Evolutionary conservation across 2,888 invertebrate genomes (phyloP), one percentile per base, ranked within the genome.

Genomic region (Molanna angustata): DNA sequence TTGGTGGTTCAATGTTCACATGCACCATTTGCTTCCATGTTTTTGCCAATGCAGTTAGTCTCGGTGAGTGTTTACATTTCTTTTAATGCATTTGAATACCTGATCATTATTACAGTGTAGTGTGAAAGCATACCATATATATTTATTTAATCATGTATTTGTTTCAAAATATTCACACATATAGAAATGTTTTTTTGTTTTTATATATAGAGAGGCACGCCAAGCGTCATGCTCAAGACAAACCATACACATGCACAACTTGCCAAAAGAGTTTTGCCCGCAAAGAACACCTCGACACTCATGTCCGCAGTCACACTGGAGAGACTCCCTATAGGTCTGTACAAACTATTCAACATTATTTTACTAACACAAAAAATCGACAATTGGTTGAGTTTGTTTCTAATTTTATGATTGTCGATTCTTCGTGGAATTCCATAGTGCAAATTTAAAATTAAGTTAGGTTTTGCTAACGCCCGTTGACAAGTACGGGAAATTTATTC

Each of bases 221-320:
- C 74, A 90, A 91, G 68, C 79, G 90, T 44, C 82, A 90, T 67
- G 83, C 88, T 2, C 88, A 88, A 54, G 90, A 90, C 69, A 90
- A 90, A 67, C 90, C 90, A 3, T 90, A 90, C 66, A 87, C 86
- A 56, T 91, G 91, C 72, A 84, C 87, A 16, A 86, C 88, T 64
- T 92, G 91, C 71, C 89, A 88, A 61, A 91, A 91, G 70, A 86
- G 88, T 19, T 92, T 92, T 71, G 89, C 90, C 9, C 80, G 91
- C 50, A 91, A 91, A 69, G 91, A 91, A 67, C 91, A 92, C 68
- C 78, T 91, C 60, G 89, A 90, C 71, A 90, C 90, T 70, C 91
- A 91, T 64, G 85, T 88, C 2, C 79, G 88, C 56, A 86, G 89
- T 71, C 90, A 86, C 68, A 90, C 90, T 44, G 90, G 90, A 45